phyloP scores from a whole-genome alignment of 2,113 vertebrate genomes.

The Sylvietta virens region DNA sequence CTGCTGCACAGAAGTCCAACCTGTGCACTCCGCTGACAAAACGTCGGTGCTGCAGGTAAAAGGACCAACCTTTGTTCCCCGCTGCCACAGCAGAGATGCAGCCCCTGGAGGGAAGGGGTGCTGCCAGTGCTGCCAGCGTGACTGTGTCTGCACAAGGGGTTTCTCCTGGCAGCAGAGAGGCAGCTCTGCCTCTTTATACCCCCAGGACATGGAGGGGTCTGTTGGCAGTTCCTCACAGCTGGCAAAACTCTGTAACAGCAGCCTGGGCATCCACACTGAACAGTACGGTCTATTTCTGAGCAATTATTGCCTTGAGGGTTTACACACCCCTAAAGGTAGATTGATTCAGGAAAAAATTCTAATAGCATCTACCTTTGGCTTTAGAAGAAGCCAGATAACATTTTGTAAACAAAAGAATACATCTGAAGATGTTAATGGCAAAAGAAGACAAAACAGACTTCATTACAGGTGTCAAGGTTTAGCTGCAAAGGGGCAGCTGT shows the following conservation, averaged over 20 bases:
- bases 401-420: neutral
- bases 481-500: neutral
- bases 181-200: neutral
- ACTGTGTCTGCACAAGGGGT: neutral
- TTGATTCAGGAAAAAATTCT: neutral
- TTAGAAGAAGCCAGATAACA: neutral
- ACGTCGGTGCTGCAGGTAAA: neutral
- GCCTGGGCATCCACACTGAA: neutral
- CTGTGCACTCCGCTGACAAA: neutral
- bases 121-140: neutral
- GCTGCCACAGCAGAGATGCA: neutral
- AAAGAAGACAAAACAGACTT: neutral
- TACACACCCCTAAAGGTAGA: neutral
- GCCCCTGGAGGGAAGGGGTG: neutral
- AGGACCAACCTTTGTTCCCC: neutral
- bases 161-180: neutral
- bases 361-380: neutral
- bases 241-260: neutral
- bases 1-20: neutral
- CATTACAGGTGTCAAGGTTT: neutral
- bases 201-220: neutral
- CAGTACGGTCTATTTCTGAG: neutral
- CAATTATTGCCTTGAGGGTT: neutral
- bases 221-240: neutral
- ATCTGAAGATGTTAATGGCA: neutral